These are phyloP conservation scores for Aurelia aurita complex sp. Pacific DNA, from an alignment of 30 jellyfish, hydroid and myxozoan genomes.

Conservation along the genomic window DNA sequence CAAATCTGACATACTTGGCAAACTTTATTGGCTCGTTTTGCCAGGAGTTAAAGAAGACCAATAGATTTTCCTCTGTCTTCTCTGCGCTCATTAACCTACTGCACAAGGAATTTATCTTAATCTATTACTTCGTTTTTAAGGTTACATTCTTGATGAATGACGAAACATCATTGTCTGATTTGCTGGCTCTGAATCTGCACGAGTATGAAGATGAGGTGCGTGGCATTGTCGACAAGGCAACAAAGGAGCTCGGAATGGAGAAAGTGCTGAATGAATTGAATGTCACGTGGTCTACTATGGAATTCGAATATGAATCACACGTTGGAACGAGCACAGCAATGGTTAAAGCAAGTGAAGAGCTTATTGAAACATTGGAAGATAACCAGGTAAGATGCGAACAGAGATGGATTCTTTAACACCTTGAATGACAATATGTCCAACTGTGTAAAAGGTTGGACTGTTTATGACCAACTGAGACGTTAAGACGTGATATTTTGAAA, in stretches of 20 bases:
- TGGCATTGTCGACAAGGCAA: conserved; percentile 94
- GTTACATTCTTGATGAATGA: conserved; percentile 93
- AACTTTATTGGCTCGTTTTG: too few relatives aligned
- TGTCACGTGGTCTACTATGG: conserved; percentile 95
- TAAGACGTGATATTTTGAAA: too few relatives aligned
- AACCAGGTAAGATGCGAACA: conserved; percentile 72
- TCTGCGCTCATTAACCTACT: too few relatives aligned
- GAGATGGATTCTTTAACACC: too few relatives aligned
- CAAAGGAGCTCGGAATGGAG: conserved; percentile 97
- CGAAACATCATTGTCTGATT: conserved; percentile 90
- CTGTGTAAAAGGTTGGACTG: too few relatives aligned
- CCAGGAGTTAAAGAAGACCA: too few relatives aligned
- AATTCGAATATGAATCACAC: conserved; percentile 90
- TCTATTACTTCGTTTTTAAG: conserved; percentile 11
- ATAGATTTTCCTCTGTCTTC: too few relatives aligned
- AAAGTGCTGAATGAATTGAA: conserved; percentile 90
- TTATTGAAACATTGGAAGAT: conserved; percentile 95
- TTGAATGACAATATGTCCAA: too few relatives aligned
- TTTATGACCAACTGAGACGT: too few relatives aligned
- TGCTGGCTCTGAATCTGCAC: conserved; percentile 89
- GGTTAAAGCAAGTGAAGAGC: conserved; percentile 93
- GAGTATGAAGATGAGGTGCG: conserved; percentile 95
- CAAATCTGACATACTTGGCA: too few relatives aligned
- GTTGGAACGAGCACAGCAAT: conserved; percentile 80
- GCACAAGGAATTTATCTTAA: too few relatives aligned